Base-by-base conservation (phyloP, 2,113 vertebrate species). In the Siphamia tubifer region DNA sequence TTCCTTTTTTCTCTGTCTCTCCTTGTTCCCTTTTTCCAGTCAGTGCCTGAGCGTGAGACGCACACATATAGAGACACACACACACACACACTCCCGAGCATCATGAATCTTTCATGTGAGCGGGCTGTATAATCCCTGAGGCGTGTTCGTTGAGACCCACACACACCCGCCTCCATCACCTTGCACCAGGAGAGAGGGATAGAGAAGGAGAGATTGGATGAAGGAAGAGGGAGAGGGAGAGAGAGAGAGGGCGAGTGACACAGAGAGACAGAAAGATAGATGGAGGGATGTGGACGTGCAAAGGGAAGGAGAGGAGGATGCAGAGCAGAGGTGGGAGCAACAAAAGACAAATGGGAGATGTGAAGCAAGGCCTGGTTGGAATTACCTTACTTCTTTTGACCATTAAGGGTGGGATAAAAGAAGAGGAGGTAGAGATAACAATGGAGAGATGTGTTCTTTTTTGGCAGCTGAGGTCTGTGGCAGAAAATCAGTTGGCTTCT, bases 101-200 rank as follows among this genome's bases (percentile, higher is more conserved):
- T 91, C 90, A 93, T 92, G 91, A 92, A 93, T 92, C 90, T 93
- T 93, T 93, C 92, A 93, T 93, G 89, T 57, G 62, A 86, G 81
- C 72, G 45, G 77, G 83, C 86, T 87, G 84, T 89, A 87, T 92
- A 93, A 93, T 92, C 92, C 92, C 92, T 87, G 77, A 91, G 90
- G 91, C 90, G 84, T 90, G 88, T 85, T 91, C 80, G 74, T 57
- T n/a, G 62, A 83, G 77, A 80, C 83, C 69, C 74, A 82, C 73
- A 84, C 82, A 74, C 86, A 87, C 73, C 70, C 77, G 58, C 81
- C 79, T 88, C 77, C 82, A 87, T 90, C 90, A 91, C 90, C 90
- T 90, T 85, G 79, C 77, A 68, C 74, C 52, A 66, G 70, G 76
- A 72, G 54, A 67, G 72, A 69, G 74, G 25, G 62, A 45, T 8